These are phyloP conservation scores for Eurosta solidaginis DNA, from an alignment of 1,140 invertebrate species.

Conservation along the genomic window DNA sequence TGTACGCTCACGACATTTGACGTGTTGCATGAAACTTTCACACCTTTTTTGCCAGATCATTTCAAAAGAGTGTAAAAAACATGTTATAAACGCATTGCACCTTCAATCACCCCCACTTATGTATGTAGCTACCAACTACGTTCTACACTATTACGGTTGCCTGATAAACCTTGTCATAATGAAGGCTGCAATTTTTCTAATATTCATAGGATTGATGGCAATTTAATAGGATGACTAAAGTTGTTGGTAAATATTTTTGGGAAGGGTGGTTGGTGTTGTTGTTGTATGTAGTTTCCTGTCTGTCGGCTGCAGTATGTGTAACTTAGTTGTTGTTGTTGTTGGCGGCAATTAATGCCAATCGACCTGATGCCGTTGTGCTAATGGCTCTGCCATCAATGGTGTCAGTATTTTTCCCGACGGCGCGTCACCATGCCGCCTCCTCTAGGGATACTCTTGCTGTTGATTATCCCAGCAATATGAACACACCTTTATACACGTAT, in stretches of 20 bases:
- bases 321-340: not conserved
- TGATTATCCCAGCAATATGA: conserved; percentile 18
- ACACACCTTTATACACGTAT: not conserved
- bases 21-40: conserved; percentile 16
- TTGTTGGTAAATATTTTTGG: no score
- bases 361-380: not conserved
- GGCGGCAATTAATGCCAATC: not conserved
- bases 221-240: conserved; percentile 24
- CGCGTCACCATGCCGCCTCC: not conserved
- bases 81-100: no score
- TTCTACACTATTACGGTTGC: not conserved
- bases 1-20: not conserved
- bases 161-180: conserved; percentile 12
- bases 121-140: not conserved
- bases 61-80: no score
- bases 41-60: conserved; percentile 5
- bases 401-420: not conserved
- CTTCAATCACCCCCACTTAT: not conserved
- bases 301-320: no score
- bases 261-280: no score
- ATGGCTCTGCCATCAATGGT: not conserved
- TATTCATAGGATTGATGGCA: conserved; percentile 4
- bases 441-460: not conserved
- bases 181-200: conserved; percentile 18
- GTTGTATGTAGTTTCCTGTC: no score